These are phyloP conservation scores for Plectropomus leopardus DNA, from an alignment of 2,113 vertebrate genomes.

Conservation along the genomic window DNA sequence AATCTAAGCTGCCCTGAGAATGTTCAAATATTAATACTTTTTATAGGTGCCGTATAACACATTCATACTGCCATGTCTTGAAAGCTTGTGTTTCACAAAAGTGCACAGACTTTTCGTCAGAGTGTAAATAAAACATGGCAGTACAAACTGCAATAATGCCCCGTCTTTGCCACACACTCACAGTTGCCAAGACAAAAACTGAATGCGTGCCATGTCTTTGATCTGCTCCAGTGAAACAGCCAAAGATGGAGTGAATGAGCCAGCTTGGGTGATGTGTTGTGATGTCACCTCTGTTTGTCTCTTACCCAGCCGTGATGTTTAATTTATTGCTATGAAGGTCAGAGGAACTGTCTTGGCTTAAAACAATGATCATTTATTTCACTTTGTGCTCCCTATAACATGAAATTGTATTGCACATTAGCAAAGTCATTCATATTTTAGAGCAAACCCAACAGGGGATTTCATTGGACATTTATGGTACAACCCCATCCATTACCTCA, in stretches of 20 bases:
- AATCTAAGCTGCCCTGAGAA: background rate
- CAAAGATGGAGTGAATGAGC: constrained; percentile 10
- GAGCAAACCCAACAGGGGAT: constrained; percentile 13
- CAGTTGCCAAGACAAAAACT: constrained; percentile 36
- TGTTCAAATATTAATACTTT: background rate
- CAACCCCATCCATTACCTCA: constrained; percentile 37
- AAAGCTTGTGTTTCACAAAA: constrained; percentile 12
- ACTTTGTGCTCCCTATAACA: constrained; percentile 16
- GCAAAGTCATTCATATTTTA: constrained; percentile 52
- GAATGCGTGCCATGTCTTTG: constrained; percentile 46
- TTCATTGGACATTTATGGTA: constrained; percentile 23
- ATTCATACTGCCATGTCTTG: background rate
- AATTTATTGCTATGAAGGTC: constrained; percentile 50
- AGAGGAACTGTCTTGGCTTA: constrained; percentile 10
- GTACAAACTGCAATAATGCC: constrained; percentile 27
- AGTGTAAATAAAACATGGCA: constrained; percentile 21
- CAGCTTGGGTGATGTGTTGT: constrained; percentile 20
- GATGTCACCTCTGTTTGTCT: constrained; percentile 34
- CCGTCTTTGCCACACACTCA: constrained; percentile 5
- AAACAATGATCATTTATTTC: constrained; percentile 47
- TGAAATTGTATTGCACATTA: constrained; percentile 29
- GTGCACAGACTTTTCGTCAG: constrained; percentile 18
- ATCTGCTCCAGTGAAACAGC: constrained; percentile 34
- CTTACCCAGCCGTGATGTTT: constrained; percentile 22
- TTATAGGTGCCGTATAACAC: background rate